Evolutionary conservation across 1,140 invertebrate species (phyloP).

Genomic region (Nebria ingens): DNA sequence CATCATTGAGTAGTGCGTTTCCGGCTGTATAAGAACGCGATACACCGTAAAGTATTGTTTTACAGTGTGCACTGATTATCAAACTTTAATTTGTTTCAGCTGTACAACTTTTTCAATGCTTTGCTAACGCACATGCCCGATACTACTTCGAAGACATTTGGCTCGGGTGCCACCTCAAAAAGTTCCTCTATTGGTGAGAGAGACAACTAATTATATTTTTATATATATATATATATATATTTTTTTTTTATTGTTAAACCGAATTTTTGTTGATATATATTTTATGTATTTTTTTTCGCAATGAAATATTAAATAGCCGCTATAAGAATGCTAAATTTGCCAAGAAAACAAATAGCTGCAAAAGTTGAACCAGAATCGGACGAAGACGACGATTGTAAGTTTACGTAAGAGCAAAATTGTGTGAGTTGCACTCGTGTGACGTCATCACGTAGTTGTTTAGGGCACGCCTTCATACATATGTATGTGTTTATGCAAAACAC

Average conservation of each 20-base stretch:
- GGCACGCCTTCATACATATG: no score
- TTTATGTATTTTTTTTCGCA: no score
- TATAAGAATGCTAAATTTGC: background rate
- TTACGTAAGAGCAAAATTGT: background rate
- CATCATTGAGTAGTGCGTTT: no score
- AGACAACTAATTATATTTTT: no score
- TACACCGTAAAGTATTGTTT: no score
- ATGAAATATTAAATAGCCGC: background rate
- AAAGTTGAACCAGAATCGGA: background rate
- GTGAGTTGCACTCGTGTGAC: background rate
- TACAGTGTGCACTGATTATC: no score
- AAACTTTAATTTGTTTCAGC: conserved; percentile 43
- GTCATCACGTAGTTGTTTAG: no score
- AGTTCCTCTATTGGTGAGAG: conserved; percentile 52
- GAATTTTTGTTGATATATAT: no score
- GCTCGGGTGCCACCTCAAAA: conserved; percentile 46
- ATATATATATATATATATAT: no score
- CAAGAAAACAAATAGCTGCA: background rate
- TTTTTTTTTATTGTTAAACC: no score
- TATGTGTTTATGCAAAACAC: no score
- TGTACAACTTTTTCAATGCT: conserved; percentile 88
- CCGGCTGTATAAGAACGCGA: no score
- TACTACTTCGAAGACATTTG: conserved; percentile 40
- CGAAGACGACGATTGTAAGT: background rate
- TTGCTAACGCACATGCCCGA: conserved; percentile 67